phyloP scores from a whole-genome alignment of 37 sponge, comb jelly and placozoan species.

The Agelas oroides region DNA sequence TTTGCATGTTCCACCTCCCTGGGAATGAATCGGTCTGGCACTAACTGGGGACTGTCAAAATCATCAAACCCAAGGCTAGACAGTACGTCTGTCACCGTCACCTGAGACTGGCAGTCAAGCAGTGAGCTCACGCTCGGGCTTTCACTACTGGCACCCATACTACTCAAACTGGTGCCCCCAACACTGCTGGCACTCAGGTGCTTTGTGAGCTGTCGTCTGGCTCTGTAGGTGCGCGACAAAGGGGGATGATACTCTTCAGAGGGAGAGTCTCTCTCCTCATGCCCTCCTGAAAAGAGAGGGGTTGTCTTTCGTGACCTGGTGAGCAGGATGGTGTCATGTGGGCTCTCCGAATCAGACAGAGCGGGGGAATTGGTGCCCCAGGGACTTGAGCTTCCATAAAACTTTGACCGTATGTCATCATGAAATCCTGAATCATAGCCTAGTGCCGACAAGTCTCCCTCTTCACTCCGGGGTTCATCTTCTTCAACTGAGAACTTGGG shows the following conservation, averaged over 20 bases:
- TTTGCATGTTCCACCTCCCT: conserved; percentile 30
- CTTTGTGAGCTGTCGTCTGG: conserved; percentile 13
- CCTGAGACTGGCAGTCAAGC: conserved; percentile 12
- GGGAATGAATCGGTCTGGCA: conserved; percentile 79
- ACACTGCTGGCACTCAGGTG: conserved; percentile 50
- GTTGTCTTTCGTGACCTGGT: neutral
- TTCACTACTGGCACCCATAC: conserved; percentile 32
- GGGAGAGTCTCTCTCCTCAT: no score
- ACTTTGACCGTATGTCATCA: conserved; percentile 30
- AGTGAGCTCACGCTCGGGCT: conserved; percentile 47
- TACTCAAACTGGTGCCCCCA: conserved; percentile 27
- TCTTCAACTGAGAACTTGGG: neutral
- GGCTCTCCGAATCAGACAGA: neutral
- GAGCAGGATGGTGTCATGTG: neutral
- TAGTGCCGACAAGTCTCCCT: conserved; percentile 21
- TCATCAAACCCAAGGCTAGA: conserved; percentile 75
- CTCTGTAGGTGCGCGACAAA: neutral
- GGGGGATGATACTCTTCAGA: no score
- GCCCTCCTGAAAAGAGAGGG: no score
- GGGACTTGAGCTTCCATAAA: conserved; percentile 2
- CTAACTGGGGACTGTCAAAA: conserved; percentile 72
- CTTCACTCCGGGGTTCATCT: conserved; percentile 32
- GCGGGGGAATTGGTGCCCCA: neutral
- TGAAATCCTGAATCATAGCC: conserved; percentile 53
- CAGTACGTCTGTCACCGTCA: conserved; percentile 48